Evolutionary conservation across 1,140 invertebrate species (phyloP), one percentile per base, ranked within the genome.

Genomic region (Pseudomyrmex concolor): DNA sequence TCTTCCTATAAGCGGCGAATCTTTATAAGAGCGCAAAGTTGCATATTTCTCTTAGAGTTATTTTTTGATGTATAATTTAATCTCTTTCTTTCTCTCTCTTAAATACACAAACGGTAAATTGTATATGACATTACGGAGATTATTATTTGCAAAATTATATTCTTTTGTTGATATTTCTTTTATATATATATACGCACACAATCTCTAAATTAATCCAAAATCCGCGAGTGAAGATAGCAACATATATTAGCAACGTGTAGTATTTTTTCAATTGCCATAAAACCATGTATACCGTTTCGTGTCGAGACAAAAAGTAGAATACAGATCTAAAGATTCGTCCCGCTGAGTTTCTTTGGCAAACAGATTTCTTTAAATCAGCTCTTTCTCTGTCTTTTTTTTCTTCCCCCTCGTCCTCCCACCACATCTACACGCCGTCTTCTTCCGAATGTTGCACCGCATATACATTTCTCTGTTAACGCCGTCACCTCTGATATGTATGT

Each of bases 1-100:
- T 93, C 91, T 92, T 86, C 92, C 90, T 34, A 34, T 92, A 90
- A 91, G 91, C 88, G 84, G 90, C 85, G 93, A 94, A 92, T 92
- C 91, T 91, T 89, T 93, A 90, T 83, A 91, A 89, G 17, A 54
- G 60, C 15, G 15, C 48, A 78, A 2, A 43, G 15, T 55, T n/a
- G 5, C 17, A 50, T 85, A 74, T 51, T 50, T 43, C 12, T 15
- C 2, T 17, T 25, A 4, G 48, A 84, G 1, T n/a, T 51, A 66
- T 22, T 22, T 64, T 19, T 45, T 0, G 8, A 34, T 7, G 5
- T 7, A 4, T 7, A 4, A 7, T 34, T 34, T 5, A 34, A 34
- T 34, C 5, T 34, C 5, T 34, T 0, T 34, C 0, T 34, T 0
- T 34, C 0, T 34, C 5, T 34, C 34, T 34, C 34, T 34, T 7